A percentile compares a stretch with the other conserved stretches of the same genome.
Evolutionary conservation across 1,140 invertebrate species (phyloP).

Genomic region (Eulimnadia texana): DNA sequence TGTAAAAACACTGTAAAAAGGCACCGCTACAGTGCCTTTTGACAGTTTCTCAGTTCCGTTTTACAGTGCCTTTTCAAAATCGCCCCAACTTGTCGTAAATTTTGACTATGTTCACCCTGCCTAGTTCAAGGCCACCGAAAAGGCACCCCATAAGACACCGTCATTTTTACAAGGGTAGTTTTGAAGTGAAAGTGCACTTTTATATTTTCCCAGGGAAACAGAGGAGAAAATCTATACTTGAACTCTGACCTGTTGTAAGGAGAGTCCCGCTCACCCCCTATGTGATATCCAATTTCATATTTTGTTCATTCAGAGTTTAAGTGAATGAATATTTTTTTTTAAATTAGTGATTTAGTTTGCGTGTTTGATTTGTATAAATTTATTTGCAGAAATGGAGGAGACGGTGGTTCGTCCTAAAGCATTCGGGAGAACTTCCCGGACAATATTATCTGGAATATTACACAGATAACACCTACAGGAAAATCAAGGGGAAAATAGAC

Average conservation of each 20-base stretch:
- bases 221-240: neutral
- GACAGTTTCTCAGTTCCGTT: too few species aligned
- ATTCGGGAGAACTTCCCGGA: conserved; percentile 75
- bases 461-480: conserved; percentile 66
- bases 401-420: conserved; percentile 80
- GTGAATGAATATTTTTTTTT: too few species aligned
- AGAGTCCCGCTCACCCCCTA: neutral
- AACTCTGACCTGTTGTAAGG: neutral
- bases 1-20: too few species aligned
- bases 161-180: too few species aligned
- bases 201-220: neutral
- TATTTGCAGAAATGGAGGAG: conserved; percentile 86
- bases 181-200: neutral
- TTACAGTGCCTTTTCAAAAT: too few species aligned
- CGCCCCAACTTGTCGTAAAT: too few species aligned
- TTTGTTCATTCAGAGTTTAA: too few species aligned
- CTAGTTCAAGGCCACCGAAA: neutral
- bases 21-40: too few species aligned
- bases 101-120: too few species aligned
- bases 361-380: conserved; percentile 27
- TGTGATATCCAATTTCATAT: neutral
- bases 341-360: too few species aligned
- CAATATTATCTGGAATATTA: conserved; percentile 90
- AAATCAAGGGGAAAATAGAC: conserved; percentile 80
- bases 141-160: too few species aligned